Evolutionary conservation across 2,113 vertebrate species (phyloP).

Genomic region (Sapayoa aenigma): DNA sequence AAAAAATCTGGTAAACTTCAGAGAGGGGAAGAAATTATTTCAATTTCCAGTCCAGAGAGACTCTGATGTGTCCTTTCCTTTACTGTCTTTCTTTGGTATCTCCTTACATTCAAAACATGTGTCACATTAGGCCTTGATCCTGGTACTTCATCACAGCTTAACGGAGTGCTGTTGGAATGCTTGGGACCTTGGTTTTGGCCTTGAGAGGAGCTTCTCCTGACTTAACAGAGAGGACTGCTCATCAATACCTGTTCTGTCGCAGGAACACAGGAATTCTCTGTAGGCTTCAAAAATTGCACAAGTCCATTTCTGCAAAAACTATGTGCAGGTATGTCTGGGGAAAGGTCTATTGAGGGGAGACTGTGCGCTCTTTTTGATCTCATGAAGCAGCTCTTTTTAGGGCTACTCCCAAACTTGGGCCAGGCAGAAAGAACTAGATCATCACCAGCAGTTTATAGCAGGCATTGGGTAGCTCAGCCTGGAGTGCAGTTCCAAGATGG

Average conservation of each 20-base stretch:
- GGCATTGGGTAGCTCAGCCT: background rate
- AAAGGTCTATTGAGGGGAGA: background rate
- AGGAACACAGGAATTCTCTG: background rate
- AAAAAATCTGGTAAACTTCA: background rate
- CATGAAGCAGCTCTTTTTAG: background rate
- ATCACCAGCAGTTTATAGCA: background rate
- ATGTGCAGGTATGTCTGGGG: background rate
- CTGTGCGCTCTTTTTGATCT: background rate
- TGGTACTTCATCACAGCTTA: background rate
- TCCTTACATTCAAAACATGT: background rate
- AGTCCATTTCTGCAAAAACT: background rate
- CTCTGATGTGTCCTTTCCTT: background rate
- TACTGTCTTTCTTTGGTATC: background rate
- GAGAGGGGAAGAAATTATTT: background rate
- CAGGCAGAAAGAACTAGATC: background rate
- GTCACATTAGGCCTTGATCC: background rate
- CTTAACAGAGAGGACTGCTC: background rate
- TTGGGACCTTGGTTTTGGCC: background rate
- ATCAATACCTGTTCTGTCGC: background rate
- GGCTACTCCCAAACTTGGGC: background rate
- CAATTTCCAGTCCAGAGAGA: background rate
- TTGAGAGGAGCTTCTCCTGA: background rate
- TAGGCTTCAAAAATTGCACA: accelerated
- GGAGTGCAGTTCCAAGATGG: background rate
- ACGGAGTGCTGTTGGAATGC: background rate